These are phyloP conservation scores for Thereva unica DNA, from an alignment of 2,888 invertebrate genomes.

Conservation along the genomic window DNA sequence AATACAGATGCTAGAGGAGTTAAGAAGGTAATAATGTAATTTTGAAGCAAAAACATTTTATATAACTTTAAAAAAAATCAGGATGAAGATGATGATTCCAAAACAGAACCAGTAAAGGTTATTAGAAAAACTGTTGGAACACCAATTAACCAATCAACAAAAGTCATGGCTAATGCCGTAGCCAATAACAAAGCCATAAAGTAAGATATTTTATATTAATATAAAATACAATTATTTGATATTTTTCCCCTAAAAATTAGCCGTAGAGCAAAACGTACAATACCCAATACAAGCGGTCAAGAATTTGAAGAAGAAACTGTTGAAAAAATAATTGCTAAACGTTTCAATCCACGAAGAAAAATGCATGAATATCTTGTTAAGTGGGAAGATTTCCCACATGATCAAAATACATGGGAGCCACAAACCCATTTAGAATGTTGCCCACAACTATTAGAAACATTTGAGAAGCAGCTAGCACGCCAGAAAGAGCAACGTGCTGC, in stretches of 20 bases:
- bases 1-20: conserved; percentile 5
- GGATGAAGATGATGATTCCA: conserved; percentile 21
- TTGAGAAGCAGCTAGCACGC: conserved; percentile 76
- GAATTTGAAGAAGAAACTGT: conserved; percentile 71
- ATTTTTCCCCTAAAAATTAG: conserved; percentile 44
- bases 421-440: conserved; percentile 76
- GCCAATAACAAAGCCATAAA: conserved; percentile 21
- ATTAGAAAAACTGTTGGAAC: conserved; percentile 30
- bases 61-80: neutral
- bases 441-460: conserved; percentile 76
- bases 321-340: conserved; percentile 81
- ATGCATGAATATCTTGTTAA: conserved; percentile 83
- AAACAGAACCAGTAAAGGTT: conserved; percentile 26
- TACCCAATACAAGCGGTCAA: conserved; percentile 45
- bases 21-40: too few species aligned
- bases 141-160: conserved; percentile 29
- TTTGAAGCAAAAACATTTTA: too few species aligned
- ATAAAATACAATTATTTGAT: neutral
- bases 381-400: conserved; percentile 82
- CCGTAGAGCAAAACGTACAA: conserved; percentile 53
- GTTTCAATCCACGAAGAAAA: conserved; percentile 77
- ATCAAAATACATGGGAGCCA: conserved; percentile 86
- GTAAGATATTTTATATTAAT: conserved; percentile 15
- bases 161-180: conserved; percentile 11
- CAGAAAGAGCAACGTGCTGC: conserved; percentile 73